A percentile compares a stretch with the other conserved stretches of the same genome.
These are phyloP conservation scores for Cataglyphis cursor DNA, from an alignment of 2,888 invertebrate genomes.

Conservation along the genomic window DNA sequence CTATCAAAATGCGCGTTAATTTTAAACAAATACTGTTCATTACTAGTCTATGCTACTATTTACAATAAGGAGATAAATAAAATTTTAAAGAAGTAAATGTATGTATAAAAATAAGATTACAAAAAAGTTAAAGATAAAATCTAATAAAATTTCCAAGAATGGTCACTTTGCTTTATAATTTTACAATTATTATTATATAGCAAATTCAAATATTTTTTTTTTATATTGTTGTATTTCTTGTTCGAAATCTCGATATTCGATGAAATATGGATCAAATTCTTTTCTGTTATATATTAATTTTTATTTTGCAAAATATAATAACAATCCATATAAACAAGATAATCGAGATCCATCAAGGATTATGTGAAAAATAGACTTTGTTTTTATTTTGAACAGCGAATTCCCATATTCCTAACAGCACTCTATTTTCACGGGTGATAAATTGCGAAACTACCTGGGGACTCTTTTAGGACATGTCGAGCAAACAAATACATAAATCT, in stretches of 20 bases:
- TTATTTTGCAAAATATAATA: not conserved
- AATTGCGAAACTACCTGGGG: constrained; percentile 12
- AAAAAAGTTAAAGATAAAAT: not conserved
- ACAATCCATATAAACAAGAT: not conserved
- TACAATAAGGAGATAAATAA: not conserved
- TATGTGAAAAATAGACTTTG: not conserved
- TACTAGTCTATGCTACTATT: not conserved
- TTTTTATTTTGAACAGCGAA: constrained; percentile 31
- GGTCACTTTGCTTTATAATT: not conserved
- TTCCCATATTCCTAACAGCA: constrained; percentile 17
- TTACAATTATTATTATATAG: not conserved
- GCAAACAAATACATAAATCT: constrained; percentile 47
- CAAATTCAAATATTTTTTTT: not conserved
- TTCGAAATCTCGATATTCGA: not conserved
- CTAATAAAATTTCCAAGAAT: not conserved
- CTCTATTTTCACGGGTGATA: constrained; percentile 25
- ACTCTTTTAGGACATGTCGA: constrained; percentile 24
- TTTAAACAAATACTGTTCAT: not conserved
- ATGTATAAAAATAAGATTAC: not conserved
- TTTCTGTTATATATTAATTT: constrained; percentile 2
- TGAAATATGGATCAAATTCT: not conserved
- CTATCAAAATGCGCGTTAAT: not conserved
- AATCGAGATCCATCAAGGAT: not conserved
- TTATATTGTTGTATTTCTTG: not conserved
- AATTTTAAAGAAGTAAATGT: not conserved